Base-by-base conservation (phyloP, 2,797 vertebrate genomes). In the Natrix natrix region DNA sequence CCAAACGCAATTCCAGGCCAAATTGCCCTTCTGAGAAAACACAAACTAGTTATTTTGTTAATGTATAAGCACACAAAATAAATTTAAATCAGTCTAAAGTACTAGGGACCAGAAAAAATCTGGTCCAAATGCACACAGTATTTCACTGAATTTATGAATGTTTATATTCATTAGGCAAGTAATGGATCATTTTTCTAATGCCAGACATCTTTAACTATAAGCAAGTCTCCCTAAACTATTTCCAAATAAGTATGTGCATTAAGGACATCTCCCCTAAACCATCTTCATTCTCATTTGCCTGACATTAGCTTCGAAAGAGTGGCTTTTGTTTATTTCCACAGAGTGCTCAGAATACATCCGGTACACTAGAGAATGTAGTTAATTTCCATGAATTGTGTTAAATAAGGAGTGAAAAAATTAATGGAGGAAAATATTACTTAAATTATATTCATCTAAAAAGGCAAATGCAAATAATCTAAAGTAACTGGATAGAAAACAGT, bases 61-160 rank as follows among this genome's bases (percentile, higher is more conserved):
- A 78, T 43, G 37, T 43, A 43, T 43, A 83, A 59, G 12, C 69
- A 74, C 54, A n/a, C 43, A 32, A 32, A 61, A n/a, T 90, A 11
- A 26, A 55, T 83, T 37, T 88, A n/a, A n/a, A 37, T 88, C 87
- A 88, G 8, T 24, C 13, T 22, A 24, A 3, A 11, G n/a, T 66
- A 56, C 56, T 57, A 43, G 28, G 90, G 94, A 52, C 17, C 90
- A 93, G 13, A 90, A 91, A 28, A 92, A 89, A 32, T 93, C 48
- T 43, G 4, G 26, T 17, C 32, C 74, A 87, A 37, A 60, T 90
- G 60, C 92, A 87, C 26, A 57, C 8, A 28, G 8, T 13, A 17
- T 66, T 94, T 12, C 54, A 87, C 8, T 78, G 37, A 43, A 78
- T 78, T 78, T 17, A 32, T 32, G 66, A 74, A 74, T 37, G 66